phyloP scores from a whole-genome alignment of 2,113 vertebrate species.

The Oxyruncus cristatus region DNA sequence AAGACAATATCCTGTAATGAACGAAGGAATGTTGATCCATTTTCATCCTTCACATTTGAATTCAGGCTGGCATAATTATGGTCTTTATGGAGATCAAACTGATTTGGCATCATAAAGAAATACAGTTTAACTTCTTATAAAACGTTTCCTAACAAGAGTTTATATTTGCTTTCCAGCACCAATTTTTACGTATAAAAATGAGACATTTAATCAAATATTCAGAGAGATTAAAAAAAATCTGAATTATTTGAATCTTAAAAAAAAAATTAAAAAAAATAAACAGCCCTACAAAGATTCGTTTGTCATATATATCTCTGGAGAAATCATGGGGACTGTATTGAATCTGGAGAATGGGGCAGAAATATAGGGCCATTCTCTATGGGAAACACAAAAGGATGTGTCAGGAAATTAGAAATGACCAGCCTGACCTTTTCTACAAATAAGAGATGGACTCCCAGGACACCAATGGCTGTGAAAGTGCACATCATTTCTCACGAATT shows the following conservation, averaged over 20 bases:
- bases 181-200: not conserved
- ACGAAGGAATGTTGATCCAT: not conserved
- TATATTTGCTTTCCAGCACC: not conserved
- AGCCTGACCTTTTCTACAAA: conserved; percentile 32
- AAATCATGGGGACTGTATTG: not conserved
- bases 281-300: not conserved
- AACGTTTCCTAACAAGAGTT: not conserved
- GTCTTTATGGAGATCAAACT: conserved; percentile 47
- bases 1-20: conserved; percentile 52
- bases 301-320: not conserved
- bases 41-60: conserved; percentile 30
- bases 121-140: not conserved
- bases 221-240: not conserved
- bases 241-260: not conserved
- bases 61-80: conserved; percentile 36
- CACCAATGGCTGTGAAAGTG: conserved; percentile 13
- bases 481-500: conserved; percentile 45
- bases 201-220: not conserved
- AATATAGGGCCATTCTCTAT: not conserved
- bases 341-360: not conserved
- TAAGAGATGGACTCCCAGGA: conserved; percentile 39
- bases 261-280: not conserved
- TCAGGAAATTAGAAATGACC: conserved; percentile 62
- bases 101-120: conserved; percentile 8
- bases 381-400: not conserved